Base-by-base conservation (phyloP, 2,113 vertebrate genomes). In the Nicator chloris region DNA sequence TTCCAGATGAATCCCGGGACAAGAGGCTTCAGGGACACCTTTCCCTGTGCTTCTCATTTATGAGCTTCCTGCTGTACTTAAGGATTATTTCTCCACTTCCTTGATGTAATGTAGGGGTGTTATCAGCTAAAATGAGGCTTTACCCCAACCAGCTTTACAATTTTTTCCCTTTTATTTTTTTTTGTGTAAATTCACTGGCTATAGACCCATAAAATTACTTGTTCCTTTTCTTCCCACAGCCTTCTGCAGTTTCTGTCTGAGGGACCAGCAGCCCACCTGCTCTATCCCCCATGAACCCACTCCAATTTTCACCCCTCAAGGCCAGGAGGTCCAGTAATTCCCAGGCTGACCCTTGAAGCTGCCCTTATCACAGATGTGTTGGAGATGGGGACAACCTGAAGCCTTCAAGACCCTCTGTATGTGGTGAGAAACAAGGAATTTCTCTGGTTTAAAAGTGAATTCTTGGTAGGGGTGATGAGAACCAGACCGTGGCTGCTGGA, bases 221-320 rank as follows among this genome's bases (percentile, higher is more conserved):
- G n/a, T 14, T 68, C 10, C 3, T 57, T 6, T 21, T 75, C 39
- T 40, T 50, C 30, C 12, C 57, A 37, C 22, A 35, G 3, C 17
- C 20, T 76, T 35, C 39, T 53, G 24, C 56, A 28, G 40, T 39
- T 82, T 79, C 79, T 90, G 30, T 20, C 2, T 56, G 9, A 4
- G 1, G 47, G 76, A 63, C 39, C 0, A 0, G 47, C 51, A 76
- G 15, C 70, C 49, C 33, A 28, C 12, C 21, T 1, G 0, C 35
- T 56, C 54, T n/a, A 6, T 10, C 63, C 49, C 17, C 27, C 65
- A 12, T 17, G 50, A 87, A 63, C 50, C 31, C 31, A 14, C 65
- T 39, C 6, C 2, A 59, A 8, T 79, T 91, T 93, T 89, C 70
- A 86, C 33, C 72, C 57, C 65, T 70, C 31, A 83, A 35, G n/a